Percentiles rank a stretch among this genome's conserved stretches.
phyloP scores from a whole-genome alignment of 2,888 invertebrate genomes.

The Acanthosepion pharaonis region DNA sequence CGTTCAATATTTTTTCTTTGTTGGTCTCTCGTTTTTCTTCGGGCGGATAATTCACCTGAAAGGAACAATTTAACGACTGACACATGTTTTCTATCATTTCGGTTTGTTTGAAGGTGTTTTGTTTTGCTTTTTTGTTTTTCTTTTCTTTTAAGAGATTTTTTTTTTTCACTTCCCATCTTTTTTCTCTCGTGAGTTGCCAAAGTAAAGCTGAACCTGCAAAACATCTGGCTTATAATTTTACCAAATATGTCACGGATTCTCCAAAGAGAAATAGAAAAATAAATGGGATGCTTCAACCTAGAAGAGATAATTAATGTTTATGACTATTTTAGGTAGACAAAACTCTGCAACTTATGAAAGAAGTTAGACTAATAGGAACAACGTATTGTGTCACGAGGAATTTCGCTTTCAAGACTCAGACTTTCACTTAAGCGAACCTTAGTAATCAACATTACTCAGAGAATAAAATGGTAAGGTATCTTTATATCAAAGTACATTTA shows the following conservation, averaged over 20 bases:
- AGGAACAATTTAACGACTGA: background rate
- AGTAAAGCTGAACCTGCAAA: background rate
- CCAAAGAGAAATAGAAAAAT: background rate
- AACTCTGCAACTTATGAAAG: background rate
- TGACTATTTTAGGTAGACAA: background rate
- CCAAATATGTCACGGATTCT: conserved; percentile 3
- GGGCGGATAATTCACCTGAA: background rate
- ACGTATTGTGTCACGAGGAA: background rate
- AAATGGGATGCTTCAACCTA: background rate
- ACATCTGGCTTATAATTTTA: background rate
- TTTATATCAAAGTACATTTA: background rate
- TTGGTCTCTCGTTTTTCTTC: background rate
- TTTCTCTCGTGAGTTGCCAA: background rate
- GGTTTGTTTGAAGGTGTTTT: background rate
- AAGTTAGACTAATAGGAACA: background rate
- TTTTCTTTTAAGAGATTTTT: too few relatives aligned
- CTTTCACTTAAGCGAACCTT: background rate
- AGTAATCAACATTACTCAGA: background rate
- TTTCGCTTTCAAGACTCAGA: background rate
- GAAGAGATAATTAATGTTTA: too few relatives aligned
- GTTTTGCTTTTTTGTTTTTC: too few relatives aligned
- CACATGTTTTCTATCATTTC: background rate
- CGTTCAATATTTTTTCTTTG: background rate
- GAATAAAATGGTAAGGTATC: background rate
- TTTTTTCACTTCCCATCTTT: too few relatives aligned